Base-by-base conservation (phyloP, 2,113 vertebrate species). In the Galemys pyrenaicus region DNA sequence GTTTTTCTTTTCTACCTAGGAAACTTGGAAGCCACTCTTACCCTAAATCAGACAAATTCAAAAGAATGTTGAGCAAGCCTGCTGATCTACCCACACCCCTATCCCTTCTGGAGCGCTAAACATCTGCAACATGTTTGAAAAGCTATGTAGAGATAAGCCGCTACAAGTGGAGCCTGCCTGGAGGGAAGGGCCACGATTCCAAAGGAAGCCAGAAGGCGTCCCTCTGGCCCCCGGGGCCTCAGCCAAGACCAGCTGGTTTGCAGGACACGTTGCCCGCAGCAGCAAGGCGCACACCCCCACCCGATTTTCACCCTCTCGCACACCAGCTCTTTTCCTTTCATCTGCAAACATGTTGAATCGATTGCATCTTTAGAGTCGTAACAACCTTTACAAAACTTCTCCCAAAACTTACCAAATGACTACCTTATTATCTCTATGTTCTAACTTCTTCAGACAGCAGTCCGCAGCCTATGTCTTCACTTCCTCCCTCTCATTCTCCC, bases 331-430 rank as follows among this genome's bases (percentile, higher is more conserved):
- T 49, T 30, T 58, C 54, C 37, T 44, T 39, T 44, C 3, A 15
- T 39, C 60, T 44, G 10, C 35, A 79, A 67, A 87, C 49, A 9
- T 0, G 30, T 64, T 71, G 3, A 7, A 3, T 24, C 0, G 19
- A 87, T 56, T 35, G 12, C 71, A 13, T 67, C 70, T 58, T 2
- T 1, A 60, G 39, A 85, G 54, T 0, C 11, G 30, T 62, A 28
- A 32, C 71, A 19, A 20, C 73, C 81, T 68, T 73, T 73, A 62
- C 79, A 28, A 12, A 56, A 74, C 89, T 75, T 88, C 92, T 88
- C 82, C 91, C 73, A 11, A 12, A n/a, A 90, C 73, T 94, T 67
- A 70, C 89, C 95, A 86, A 84, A 93, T 49, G 0, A 5, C 83
- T n/a, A 5, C 41, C 22, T 2, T 5, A 0, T 26, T 82, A 64